A percentile compares a stretch with the other conserved stretches of the same genome.
Evolutionary conservation across 2,888 invertebrate genomes (phyloP).

Genomic region (Tenthredo livida): DNA sequence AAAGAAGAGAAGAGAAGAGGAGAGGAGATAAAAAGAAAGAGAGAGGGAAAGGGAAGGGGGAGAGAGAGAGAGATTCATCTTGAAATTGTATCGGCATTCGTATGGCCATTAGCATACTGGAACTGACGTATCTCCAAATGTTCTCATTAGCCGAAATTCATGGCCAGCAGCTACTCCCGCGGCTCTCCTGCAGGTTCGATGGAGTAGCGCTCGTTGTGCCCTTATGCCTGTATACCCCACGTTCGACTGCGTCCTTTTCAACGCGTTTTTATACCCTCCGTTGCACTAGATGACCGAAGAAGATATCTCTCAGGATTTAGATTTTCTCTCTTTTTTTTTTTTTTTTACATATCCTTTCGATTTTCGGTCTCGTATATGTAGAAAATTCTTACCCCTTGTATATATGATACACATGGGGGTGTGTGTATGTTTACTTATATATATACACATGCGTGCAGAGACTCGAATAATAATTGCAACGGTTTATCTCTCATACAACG

Average conservation of each 20-base stretch:
- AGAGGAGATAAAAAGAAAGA: not conserved
- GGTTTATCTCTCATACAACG: no score
- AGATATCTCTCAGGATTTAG: not conserved
- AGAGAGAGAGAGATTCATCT: slow-evolving; percentile 74
- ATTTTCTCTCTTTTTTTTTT: not conserved
- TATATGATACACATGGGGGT: no score
- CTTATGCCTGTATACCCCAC: not conserved
- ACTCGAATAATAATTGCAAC: no score
- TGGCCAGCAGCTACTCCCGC: slow-evolving; percentile 75
- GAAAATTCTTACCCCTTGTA: not conserved
- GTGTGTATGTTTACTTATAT: no score
- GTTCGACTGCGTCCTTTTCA: not conserved
- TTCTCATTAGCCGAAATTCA: slow-evolving; percentile 79
- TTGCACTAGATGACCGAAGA: not conserved
- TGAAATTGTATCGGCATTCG: slow-evolving; percentile 78
- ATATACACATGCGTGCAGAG: no score
- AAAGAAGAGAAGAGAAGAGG: no score
- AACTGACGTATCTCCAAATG: slow-evolving; percentile 79
- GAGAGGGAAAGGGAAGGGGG: slow-evolving; percentile 65
- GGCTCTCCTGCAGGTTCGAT: slow-evolving; percentile 55
- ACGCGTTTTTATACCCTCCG: not conserved
- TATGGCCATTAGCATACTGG: slow-evolving; percentile 78
- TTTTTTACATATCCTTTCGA: not conserved
- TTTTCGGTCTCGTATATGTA: not conserved
- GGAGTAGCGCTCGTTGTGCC: slow-evolving; percentile 1